A percentile compares a stretch with the other conserved stretches of the same genome.
Evolutionary conservation across 2,113 vertebrate genomes (phyloP).

Genomic region (Protobothrops mucrosquamatus): DNA sequence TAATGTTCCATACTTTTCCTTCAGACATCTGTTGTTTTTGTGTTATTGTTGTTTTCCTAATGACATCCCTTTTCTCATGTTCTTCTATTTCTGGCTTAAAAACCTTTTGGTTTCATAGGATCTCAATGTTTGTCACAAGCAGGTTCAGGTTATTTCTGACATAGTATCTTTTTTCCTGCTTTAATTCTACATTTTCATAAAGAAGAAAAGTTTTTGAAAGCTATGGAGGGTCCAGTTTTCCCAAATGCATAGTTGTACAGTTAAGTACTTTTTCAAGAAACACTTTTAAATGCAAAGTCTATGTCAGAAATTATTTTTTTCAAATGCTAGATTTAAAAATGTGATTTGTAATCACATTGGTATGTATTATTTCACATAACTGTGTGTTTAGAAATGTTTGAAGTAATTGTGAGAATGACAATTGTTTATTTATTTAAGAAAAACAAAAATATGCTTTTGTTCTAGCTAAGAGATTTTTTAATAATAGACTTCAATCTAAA

Average conservation of each 20-base stretch:
- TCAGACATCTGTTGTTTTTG: constrained; percentile 16
- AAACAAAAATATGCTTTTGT: constrained; percentile 1
- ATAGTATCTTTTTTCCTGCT: constrained; percentile 47
- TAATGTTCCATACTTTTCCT: constrained; percentile 75
- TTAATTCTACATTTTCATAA: constrained; percentile 28
- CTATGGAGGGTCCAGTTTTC: constrained; percentile 23
- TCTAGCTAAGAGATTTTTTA: constrained; percentile 23
- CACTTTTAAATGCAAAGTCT: constrained; percentile 28
- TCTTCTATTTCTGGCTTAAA: constrained; percentile 55
- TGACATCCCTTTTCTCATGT: constrained; percentile 47
- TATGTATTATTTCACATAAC: constrained; percentile 6
- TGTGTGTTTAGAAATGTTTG: constrained; percentile 21
- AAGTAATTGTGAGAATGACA: not conserved
- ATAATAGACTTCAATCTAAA: constrained; percentile 1
- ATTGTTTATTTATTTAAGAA: not conserved
- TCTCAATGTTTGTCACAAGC: constrained; percentile 40
- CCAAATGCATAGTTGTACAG: not conserved
- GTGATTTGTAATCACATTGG: constrained; percentile 23
- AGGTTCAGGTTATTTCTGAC: constrained; percentile 59
- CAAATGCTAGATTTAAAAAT: constrained; percentile 35
- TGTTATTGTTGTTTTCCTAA: not conserved
- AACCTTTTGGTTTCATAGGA: constrained; percentile 48
- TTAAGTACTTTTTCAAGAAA: constrained; percentile 5
- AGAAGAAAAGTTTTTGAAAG: constrained; percentile 32
- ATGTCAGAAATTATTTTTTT: constrained; percentile 57